phyloP scores from a whole-genome alignment of 2,797 vertebrate genomes.

The Peromyscus aztecus region DNA sequence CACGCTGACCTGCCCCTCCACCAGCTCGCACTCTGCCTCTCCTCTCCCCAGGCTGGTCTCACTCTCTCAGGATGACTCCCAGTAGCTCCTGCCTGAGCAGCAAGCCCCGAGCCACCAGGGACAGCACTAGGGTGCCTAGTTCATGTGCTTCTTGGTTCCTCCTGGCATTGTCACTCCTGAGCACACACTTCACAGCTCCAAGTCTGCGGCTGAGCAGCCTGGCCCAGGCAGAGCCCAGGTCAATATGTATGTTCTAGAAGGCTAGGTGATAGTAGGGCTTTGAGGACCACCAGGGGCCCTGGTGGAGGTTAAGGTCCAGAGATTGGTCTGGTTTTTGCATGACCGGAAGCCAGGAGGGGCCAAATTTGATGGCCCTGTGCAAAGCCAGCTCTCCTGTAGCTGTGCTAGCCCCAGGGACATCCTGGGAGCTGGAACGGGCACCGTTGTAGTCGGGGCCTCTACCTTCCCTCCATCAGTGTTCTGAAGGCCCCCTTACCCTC shows the following conservation, averaged over 20 bases:
- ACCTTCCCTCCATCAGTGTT: neutral
- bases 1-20: neutral
- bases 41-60: neutral
- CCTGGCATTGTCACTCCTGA: fast-evolving
- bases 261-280: neutral
- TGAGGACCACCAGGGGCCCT: neutral
- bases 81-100: neutral
- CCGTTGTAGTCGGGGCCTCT: neutral
- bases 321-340: neutral
- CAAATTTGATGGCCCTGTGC: neutral
- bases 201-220: neutral
- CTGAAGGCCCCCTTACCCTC: neutral
- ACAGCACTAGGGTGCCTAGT: neutral
- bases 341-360: neutral
- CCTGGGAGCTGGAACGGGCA: neutral
- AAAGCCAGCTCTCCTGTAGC: neutral
- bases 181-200: no score
- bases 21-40: neutral
- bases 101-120: neutral
- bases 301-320: neutral
- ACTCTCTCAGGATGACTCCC: neutral
- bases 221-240: neutral
- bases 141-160: neutral
- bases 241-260: neutral
- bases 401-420: neutral